Base-by-base conservation (phyloP, 2,888 invertebrate species). In the Margaritifera margaritifera region DNA sequence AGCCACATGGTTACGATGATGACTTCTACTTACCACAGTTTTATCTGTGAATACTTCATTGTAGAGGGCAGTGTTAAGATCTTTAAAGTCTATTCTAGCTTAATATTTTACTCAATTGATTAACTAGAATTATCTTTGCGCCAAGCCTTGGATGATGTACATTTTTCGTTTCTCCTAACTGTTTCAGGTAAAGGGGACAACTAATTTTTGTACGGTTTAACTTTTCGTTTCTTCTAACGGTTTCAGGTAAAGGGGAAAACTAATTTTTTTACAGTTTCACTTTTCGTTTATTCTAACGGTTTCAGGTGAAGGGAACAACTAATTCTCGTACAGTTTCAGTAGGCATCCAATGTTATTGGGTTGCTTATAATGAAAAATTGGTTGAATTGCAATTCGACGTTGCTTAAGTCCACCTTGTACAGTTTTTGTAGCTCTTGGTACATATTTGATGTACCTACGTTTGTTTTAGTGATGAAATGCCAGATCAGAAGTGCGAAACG, bases 351-450 rank as follows among this genome's bases (percentile, higher is more conserved):
- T 58, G 19, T 31, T 62, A 57, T 11, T 64, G 2, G 42, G 20
- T 25, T 62, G 64, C 19, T 64, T 58, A 22, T 64, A 64, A 24
- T 64, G 68, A 24, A 52, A 18, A 19, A 62, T 27, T 42, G 66
- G 56, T 27, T 68, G 11, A 25, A 42, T 5, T 15, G 57, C 6
- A 6, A 11, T n/a, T 27, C 19, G 25, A 53, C 57, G 6, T 25
- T 19, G 27, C 54, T 68, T 58, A 20, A 62, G 56, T 18, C 68
- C 57, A 1, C 68, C 62, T 52, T 68, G 62, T 2, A 63, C 31
- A n/a, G 62, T 57, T 63, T 64, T 63, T 6, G 62, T 27, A 6
- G 57, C 20, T 15, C 62, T n/a, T n/a, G n/a, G n/a, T n/a, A n/a
- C n/a, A n/a, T n/a, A n/a, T n/a, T n/a, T n/a, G n/a, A n/a, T n/a